Evolutionary conservation across 2,888 invertebrate genomes (phyloP), one percentile per base, ranked within the genome.

Genomic region (Chaitophorus viminalis): DNA sequence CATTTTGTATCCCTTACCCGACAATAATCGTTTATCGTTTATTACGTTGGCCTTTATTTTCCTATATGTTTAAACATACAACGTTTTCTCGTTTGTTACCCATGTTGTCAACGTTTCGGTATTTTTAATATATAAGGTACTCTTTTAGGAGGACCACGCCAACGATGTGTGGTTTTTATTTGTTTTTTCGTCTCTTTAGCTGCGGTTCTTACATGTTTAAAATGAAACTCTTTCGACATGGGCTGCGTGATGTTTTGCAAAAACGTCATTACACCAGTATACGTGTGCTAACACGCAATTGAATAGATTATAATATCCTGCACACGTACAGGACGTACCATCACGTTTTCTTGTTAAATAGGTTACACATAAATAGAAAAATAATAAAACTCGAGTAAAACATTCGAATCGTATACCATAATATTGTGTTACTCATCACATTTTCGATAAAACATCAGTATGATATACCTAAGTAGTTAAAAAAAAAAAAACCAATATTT

Each of bases 101-200:
- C 65, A n/a, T n/a, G n/a, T n/a, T 29, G 65, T 79, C 29, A n/a
- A 39, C 65, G 65, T 33, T 29, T 79, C 1, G 79, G 79, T 79
- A 79, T 79, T 79, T 79, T 79, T 79, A 79, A 79, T 79, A 79
- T 68, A 68, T 68, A 68, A 68, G 68, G 14, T 68, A 72, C 72
- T 33, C 33, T 33, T 33, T n/a, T 21, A 33, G 18, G 31, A 33
- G 18, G 31, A 33, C 33, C 14, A 18, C 6, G 31, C 33, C 72
- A 33, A 72, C 72, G 72, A 72, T 33, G 33, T 33, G 72, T 68
- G 29, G 68, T 68, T 68, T n/a, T 25, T 29, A 6, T 29, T 29
- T 68, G 8, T 29, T 8, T 25, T 68, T 68, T 29, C 68, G 29
- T 68, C 29, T 68, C 68, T 39, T 39, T 68, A 5, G 25, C 6